Conservation (phyloP, 2,888 invertebrate species). For the Ornithoptera priamus region DNA sequence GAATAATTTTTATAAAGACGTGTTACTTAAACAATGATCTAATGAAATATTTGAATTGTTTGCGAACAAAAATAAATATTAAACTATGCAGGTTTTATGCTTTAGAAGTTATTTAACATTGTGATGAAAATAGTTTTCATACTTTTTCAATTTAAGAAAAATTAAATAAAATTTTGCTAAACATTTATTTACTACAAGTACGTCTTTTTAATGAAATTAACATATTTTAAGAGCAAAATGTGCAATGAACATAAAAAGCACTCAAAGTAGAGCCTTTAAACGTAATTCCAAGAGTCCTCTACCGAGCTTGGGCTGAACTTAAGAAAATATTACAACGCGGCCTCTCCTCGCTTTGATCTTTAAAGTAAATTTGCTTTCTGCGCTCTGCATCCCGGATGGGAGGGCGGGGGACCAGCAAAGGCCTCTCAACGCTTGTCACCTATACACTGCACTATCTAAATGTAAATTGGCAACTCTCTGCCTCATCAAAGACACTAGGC, state of each 20-base stretch:
- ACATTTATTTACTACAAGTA: neutral
- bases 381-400: constrained; percentile 7
- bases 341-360: constrained; percentile 24
- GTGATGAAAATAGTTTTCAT: neutral
- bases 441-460: constrained; percentile 8
- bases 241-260: constrained; percentile 2
- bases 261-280: neutral
- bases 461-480: constrained; percentile 11
- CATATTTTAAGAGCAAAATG: neutral
- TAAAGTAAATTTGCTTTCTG: constrained; percentile 18
- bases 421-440: constrained; percentile 2
- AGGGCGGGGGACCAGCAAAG: constrained; percentile 1
- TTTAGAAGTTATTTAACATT: too few species aligned
- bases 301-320: constrained; percentile 7
- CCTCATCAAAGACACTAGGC: constrained; percentile 19
- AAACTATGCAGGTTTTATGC: too few species aligned
- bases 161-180: neutral
- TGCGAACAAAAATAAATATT: too few species aligned
- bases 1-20: neutral
- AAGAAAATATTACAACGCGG: constrained; percentile 23
- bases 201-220: neutral
- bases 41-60: too few species aligned
- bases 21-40: too few species aligned
- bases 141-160: neutral
- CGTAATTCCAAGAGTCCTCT: neutral